Base-by-base conservation (phyloP, 1,140 invertebrate species). In the Ephestia elutella region DNA sequence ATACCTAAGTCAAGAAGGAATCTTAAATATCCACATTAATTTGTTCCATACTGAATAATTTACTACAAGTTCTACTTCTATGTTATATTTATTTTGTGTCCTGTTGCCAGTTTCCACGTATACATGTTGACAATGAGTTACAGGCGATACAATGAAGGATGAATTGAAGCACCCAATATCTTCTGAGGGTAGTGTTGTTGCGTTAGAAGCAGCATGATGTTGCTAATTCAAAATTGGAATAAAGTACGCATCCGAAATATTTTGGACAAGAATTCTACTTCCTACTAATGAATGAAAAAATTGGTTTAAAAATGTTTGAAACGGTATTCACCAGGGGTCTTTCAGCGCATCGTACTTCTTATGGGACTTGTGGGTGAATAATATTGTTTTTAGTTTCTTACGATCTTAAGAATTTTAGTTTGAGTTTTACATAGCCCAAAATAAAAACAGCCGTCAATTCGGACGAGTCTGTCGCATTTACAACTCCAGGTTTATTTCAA, bases 81-180 rank as follows among this genome's bases (percentile, higher is more conserved):
- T 35, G 32, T 35, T 35, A 5, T 35, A 2, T 35, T 35, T 35
- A 35, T 35, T 35, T 35, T 35, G 13, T 35, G 9, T 9, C 32
- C 32, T 13, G 9, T 13, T 35, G 32, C 32, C 32, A 35, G 13
- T 11, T 35, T 35, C 70, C 74, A 64, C 65, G 75, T 78, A 70
- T 70, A 70, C 68, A 75, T 75, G 74, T 66, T 79, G 76, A 75
- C 71, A 80, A 73, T 78, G 70, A 65, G 65, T 25, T 25, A 25
- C 21, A 25, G 21, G 21, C 21, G 21, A 65, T 71, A 70, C 66
- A 74, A 71, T 64, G 53, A 67, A 38, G 38, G 58, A 60, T 62
- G 59, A 54, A 62, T 54, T 51, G 11, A 8, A 53, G 19, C 10
- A 25, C 50, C 20, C 8, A 53, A 44, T 44, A 44, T 44, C 13